These are phyloP conservation scores for Napeogenes sylphis DNA, from an alignment of 2,888 invertebrate genomes.

Conservation along the genomic window DNA sequence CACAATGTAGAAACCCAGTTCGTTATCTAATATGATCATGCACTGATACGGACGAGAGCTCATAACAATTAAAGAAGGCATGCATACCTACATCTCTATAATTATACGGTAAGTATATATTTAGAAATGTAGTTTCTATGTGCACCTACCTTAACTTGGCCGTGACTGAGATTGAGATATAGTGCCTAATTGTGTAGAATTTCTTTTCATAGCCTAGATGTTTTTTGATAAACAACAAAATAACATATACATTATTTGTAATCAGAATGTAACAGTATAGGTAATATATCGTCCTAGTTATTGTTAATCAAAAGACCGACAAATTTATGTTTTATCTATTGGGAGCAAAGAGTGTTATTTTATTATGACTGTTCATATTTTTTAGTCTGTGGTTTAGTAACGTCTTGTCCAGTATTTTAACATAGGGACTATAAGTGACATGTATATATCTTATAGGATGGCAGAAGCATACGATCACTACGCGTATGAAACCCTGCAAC, in stretches of 20 bases:
- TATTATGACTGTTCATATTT: too few species aligned
- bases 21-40: conserved; percentile 54
- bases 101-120: conserved; percentile 18
- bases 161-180: conserved; percentile 5
- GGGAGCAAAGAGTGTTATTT: too few species aligned
- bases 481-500: conserved; percentile 66
- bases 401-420: too few species aligned
- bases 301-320: too few species aligned
- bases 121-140: conserved; percentile 5
- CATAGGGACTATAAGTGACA: not conserved
- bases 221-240: not conserved
- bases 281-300: too few species aligned
- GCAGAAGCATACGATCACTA: conserved; percentile 67
- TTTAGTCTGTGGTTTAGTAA: too few species aligned
- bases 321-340: too few species aligned
- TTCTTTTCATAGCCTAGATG: not conserved
- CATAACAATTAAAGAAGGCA: conserved; percentile 28
- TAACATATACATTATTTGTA: not conserved
- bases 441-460: conserved; percentile 44
- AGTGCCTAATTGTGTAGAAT: not conserved
- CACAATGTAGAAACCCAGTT: conserved; percentile 42
- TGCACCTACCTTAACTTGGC: not conserved
- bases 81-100: conserved; percentile 25
- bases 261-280: not conserved
- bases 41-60: conserved; percentile 49